These are phyloP conservation scores for Sander vitreus DNA, from an alignment of 2,113 vertebrate genomes.

Conservation along the genomic window DNA sequence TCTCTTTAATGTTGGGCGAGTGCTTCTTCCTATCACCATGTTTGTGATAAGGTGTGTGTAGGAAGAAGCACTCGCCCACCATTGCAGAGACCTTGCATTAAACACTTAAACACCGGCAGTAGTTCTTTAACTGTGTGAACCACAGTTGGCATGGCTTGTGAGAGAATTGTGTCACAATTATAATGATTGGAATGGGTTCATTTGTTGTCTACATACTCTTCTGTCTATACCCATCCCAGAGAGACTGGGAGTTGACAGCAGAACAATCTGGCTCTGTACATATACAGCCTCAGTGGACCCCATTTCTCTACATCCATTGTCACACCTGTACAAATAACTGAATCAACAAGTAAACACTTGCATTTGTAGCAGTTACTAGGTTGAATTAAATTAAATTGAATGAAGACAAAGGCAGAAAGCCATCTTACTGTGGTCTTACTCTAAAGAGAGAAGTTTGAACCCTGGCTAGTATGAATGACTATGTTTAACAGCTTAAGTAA, in stretches of 20 bases:
- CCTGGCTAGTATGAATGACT: background rate
- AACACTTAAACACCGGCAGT: background rate
- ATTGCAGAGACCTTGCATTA: slow-evolving; percentile 2
- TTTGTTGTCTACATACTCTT: slow-evolving; percentile 13
- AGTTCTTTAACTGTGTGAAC: background rate
- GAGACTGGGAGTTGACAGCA: background rate
- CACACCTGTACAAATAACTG: background rate
- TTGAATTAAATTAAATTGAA: no score
- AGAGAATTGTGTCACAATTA: slow-evolving; percentile 7
- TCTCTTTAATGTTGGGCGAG: background rate
- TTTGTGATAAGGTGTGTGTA: no score
- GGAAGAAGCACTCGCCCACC: background rate
- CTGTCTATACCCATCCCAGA: background rate
- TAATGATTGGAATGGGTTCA: slow-evolving; percentile 1
- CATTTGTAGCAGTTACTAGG: background rate
- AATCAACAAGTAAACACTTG: background rate
- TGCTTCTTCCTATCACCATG: no score
- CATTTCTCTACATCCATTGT: background rate
- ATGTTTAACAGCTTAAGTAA: no score
- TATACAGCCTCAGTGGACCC: background rate
- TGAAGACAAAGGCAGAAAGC: background rate
- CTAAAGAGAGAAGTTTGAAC: background rate
- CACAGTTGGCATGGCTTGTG: slow-evolving; percentile 31
- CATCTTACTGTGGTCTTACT: background rate
- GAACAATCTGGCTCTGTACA: background rate